Base-by-base conservation (phyloP, 2,113 vertebrate species). In the Naja naja region DNA sequence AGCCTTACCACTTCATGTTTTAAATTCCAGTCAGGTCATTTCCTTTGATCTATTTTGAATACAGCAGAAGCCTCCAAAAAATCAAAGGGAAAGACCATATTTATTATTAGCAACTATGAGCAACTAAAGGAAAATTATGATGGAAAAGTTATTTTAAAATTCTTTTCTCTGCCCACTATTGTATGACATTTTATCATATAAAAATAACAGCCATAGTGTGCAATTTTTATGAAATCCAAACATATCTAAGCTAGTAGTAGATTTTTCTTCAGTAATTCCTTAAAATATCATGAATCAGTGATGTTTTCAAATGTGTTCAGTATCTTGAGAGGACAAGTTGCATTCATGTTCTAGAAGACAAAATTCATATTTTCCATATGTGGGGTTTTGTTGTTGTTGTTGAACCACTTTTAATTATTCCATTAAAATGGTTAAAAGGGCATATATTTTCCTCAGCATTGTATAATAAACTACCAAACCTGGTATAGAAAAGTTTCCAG, bases 1-100 rank as follows among this genome's bases (percentile, higher is more conserved):
- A 86, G 93, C 94, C 88, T 95, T 95, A 49, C 87, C 95, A 93
- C 93, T 95, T 96, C 94, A 95, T 92, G 5, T 45, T 94, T 94
- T 34, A 54, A 43, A 55, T 95, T 85, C 54, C 64, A 34, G 16
- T 30, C 34, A 90, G 30, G 43, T 93, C 20, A 3, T 91, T 0
- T 12, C 12, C 47, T 87, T 34, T 34, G 52, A 53, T 23, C 45
- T 93, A 92, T 43, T 69, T 25, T 91, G 43, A 91, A 54, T 43
- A 25, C 58, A 58, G 54, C 34, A 16, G 89, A 92, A 93, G 23
- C 11, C 11, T 0, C 53, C 85, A 89, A 53, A 90, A 47, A 47
- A 87, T 52, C 55, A 39, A 95, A 85, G 16, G 55, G 87, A 91
- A 89, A 18, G 34, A 58, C 12, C 22, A 95, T 9, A 87, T 45